A percentile compares a stretch with the other conserved stretches of the same genome.
Evolutionary conservation across 2,113 vertebrate genomes (phyloP).

Genomic region (Promerops cafer): DNA sequence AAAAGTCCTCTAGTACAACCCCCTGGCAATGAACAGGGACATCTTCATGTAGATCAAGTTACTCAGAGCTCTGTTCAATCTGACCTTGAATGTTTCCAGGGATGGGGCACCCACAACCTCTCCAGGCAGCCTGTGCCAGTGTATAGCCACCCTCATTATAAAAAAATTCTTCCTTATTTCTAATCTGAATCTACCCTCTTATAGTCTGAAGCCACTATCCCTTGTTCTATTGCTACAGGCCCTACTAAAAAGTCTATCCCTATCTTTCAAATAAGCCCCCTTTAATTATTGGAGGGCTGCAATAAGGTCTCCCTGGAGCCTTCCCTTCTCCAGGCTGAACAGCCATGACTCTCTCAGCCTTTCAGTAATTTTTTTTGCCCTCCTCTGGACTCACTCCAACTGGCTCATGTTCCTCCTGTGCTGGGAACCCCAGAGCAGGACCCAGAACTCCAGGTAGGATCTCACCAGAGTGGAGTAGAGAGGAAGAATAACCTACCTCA

Average conservation of each 20-base stretch:
- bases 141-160: neutral
- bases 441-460: neutral
- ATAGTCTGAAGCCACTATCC: neutral
- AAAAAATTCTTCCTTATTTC: neutral
- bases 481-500: neutral
- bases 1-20: neutral
- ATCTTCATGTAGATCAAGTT: neutral
- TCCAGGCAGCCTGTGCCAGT: neutral
- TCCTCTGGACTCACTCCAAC: neutral
- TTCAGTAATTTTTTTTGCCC: neutral
- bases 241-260: neutral
- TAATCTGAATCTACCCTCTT: neutral
- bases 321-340: neutral
- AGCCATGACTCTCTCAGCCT: neutral
- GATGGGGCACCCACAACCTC: neutral
- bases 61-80: neutral
- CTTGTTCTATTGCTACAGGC: neutral
- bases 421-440: neutral
- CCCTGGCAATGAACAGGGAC: neutral
- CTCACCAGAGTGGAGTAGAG: neutral
- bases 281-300: neutral
- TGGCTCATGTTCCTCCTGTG: neutral
- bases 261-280: neutral
- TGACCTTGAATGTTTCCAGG: neutral
- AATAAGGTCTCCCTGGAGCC: neutral